Evolutionary conservation across 1,140 invertebrate species (phyloP), one percentile per base, ranked within the genome.

Genomic region (Caenorhabditis latens): DNA sequence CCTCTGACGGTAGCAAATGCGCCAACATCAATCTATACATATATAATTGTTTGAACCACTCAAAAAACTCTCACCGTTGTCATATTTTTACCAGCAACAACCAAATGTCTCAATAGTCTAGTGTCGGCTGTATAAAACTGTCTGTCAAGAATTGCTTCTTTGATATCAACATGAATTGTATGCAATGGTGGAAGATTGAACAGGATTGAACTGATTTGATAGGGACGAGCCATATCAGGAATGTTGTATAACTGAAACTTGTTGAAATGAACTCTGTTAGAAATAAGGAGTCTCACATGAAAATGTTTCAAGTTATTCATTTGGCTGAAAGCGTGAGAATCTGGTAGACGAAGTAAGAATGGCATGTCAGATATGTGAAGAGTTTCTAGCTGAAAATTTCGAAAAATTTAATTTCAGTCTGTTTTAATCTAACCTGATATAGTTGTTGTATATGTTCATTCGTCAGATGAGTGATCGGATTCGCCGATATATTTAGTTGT

Each of bases 241-340:
- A 55, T 53, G 50, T 75, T 58, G 58, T 58, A 61, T 50, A 85
- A 11, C 84, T 85, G 65, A 42, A 85, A 53, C n/a, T 58, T 14
- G 8, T 21, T n/a, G n/a, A n/a, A 21, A 32, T 32, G 32, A 32
- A 32, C 32, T 32, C 32, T 63, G 3, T 53, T 53, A 53, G 9
- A 53, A 53, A 53, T 63, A 32, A 32, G 3, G 57, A 46, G 9
- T 71, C 65, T 85, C 55, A 71, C 84, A 42, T 57, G 79, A 5
- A 85, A 63, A 14, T 85, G 43, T 42, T 85, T 85, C 63, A 85
- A 58, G n/a, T 58, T 85, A 11, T 65, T 85, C 67, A 85, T 53
- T 21, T 61, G 67, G 42, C 84, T 43, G 21, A 85, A 75, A 8
- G 67, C n/a, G 13, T 55, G 48, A 1, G 84, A 32, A 55, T 65